A percentile compares a stretch with the other conserved stretches of the same genome.
These are phyloP conservation scores for Chironomus striatipennis DNA, from an alignment of 1,140 invertebrate genomes.

Conservation along the genomic window DNA sequence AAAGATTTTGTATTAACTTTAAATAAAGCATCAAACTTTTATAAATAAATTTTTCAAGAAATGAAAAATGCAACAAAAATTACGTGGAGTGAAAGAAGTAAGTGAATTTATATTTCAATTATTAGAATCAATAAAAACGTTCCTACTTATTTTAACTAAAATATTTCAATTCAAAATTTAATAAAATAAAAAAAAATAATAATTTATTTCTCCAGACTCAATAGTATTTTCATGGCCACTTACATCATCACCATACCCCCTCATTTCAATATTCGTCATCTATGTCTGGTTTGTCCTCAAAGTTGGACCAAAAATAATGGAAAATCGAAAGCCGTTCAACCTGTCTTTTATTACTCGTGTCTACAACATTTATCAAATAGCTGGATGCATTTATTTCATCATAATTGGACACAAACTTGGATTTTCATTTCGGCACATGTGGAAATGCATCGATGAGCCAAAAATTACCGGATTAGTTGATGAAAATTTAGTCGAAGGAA, in stretches of 20 bases:
- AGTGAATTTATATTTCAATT: not conserved
- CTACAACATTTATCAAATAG: conserved; percentile 69
- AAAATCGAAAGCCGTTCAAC: conserved; percentile 59
- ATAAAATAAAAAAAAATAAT: too few species aligned
- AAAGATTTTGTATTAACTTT: too few species aligned
- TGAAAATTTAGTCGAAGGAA: not conserved
- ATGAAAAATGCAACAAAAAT: not conserved
- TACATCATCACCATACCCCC: conserved; percentile 29
- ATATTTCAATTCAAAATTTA: not conserved
- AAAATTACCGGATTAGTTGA: not conserved
- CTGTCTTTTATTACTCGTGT: conserved; percentile 56
- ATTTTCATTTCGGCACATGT: not conserved
- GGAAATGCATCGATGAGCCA: not conserved
- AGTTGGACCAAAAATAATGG: conserved; percentile 63
- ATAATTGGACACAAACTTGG: not conserved
- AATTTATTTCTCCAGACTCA: not conserved
- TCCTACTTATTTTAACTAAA: not conserved
- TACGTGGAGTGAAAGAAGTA: not conserved
- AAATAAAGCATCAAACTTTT: too few species aligned
- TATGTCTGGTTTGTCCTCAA: conserved; percentile 53
- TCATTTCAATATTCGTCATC: conserved; percentile 45
- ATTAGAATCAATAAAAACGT: too few species aligned
- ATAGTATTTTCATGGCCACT: not conserved
- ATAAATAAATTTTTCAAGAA: too few species aligned
- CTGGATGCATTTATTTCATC: conserved; percentile 39